Evolutionary conservation across 1,140 invertebrate genomes (phyloP).

Genomic region (Drosophila nannoptera): DNA sequence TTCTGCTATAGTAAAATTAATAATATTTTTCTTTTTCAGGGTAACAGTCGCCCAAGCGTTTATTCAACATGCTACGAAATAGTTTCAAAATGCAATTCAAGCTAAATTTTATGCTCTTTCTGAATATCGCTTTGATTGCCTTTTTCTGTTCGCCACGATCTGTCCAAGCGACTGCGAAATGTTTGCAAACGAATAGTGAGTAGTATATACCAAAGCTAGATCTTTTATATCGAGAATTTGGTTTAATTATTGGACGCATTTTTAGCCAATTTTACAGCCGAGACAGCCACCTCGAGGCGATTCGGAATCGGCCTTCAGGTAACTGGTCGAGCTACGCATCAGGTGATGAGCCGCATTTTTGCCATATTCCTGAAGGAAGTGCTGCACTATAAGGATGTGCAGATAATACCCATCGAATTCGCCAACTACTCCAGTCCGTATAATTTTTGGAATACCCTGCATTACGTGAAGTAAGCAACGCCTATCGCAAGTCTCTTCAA

Average conservation of each 20-base stretch:
- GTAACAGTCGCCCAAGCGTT: background rate
- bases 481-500: background rate
- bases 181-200: slow-evolving; percentile 23
- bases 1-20: too few relatives aligned
- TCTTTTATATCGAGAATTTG: too few relatives aligned
- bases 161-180: slow-evolving; percentile 11
- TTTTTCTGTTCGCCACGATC: background rate
- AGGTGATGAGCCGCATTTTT: slow-evolving; percentile 83
- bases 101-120: background rate
- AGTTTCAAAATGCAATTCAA: slow-evolving; percentile 1
- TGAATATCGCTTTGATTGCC: background rate
- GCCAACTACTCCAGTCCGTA: background rate
- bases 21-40: slow-evolving; percentile 10
- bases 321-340: slow-evolving; percentile 82
- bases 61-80: background rate
- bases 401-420: slow-evolving; percentile 76
- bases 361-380: slow-evolving; percentile 84
- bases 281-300: background rate
- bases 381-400: slow-evolving; percentile 83
- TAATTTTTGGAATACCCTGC: slow-evolving; percentile 28
- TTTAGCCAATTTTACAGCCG: background rate
- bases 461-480: slow-evolving; percentile 43
- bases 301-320: slow-evolving; percentile 79
- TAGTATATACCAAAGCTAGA: background rate
- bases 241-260: too few relatives aligned